A percentile compares a stretch with the other conserved stretches of the same genome.
phyloP scores from a whole-genome alignment of 64 coral and sea anemone species.

The Montipora capricornis region DNA sequence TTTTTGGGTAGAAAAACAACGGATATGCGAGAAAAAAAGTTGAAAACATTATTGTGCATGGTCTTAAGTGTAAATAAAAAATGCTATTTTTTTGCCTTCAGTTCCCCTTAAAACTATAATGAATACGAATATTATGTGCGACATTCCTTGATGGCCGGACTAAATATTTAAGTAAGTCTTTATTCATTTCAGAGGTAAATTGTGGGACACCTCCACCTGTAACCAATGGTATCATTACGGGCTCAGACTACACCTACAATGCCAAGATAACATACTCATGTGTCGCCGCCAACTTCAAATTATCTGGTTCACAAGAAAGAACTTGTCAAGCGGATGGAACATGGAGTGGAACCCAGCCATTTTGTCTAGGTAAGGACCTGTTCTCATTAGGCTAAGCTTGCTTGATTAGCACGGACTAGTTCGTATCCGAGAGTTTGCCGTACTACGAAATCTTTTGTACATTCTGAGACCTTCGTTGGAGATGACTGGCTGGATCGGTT shows the following conservation, averaged over 20 bases:
- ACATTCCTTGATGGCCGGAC: too few relatives aligned
- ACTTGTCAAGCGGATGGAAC: slow-evolving; percentile 66
- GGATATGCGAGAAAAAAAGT: too few relatives aligned
- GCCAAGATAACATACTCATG: slow-evolving; percentile 75
- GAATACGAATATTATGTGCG: too few relatives aligned
- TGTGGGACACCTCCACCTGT: slow-evolving; percentile 72
- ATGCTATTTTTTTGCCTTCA: too few relatives aligned
- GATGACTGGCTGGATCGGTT: too few relatives aligned
- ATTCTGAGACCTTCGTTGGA: too few relatives aligned
- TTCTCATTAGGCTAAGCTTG: neutral
- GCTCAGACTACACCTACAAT: slow-evolving; percentile 71
- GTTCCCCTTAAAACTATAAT: too few relatives aligned
- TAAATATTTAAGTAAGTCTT: neutral
- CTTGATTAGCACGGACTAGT: neutral
- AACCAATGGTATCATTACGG: slow-evolving; percentile 63
- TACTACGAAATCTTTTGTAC: too few relatives aligned
- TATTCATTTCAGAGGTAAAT: slow-evolving; percentile 68
- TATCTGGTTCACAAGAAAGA: slow-evolving; percentile 78
- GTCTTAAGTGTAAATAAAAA: too few relatives aligned
- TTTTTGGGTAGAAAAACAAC: too few relatives aligned
- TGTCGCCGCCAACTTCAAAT: slow-evolving; percentile 59
- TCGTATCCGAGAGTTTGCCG: too few relatives aligned
- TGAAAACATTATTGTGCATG: too few relatives aligned
- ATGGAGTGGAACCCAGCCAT: slow-evolving; percentile 74
- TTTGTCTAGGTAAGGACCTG: slow-evolving; percentile 69